phyloP scores from a whole-genome alignment of 2,797 vertebrate species.

The Hemibagrus guttatus region DNA sequence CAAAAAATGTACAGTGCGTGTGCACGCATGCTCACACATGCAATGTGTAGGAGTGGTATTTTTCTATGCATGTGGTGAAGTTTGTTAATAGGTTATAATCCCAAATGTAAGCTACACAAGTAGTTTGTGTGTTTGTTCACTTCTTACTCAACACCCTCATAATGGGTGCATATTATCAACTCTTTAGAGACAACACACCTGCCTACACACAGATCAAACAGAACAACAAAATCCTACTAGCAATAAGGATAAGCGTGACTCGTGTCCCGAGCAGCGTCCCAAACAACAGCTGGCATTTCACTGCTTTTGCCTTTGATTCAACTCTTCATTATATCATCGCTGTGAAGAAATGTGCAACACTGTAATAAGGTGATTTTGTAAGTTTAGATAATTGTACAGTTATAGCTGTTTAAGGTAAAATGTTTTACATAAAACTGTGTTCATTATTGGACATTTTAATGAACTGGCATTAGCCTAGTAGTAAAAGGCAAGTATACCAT shows the following conservation, averaged over 20 bases:
- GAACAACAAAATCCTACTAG: neutral
- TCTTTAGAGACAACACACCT: neutral
- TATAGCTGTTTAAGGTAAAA: neutral
- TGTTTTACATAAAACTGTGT: neutral
- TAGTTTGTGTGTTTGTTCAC: neutral
- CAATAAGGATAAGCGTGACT: neutral
- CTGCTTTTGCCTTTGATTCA: neutral
- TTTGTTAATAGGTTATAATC: slow-evolving; percentile 21
- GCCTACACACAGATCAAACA: slow-evolving; percentile 4
- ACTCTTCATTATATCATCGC: neutral
- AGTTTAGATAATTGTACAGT: neutral
- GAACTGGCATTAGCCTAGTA: neutral
- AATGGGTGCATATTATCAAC: neutral
- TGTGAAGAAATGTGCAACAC: neutral
- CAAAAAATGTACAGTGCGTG: neutral
- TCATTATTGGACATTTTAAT: neutral
- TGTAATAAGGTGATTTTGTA: neutral
- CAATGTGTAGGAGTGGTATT: no score
- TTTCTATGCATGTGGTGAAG: no score
- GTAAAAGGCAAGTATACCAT: neutral
- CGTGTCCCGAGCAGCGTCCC: neutral
- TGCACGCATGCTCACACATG: neutral
- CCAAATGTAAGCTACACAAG: neutral
- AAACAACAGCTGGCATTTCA: neutral
- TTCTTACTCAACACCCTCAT: neutral